Evolutionary conservation across 2,888 invertebrate genomes (phyloP).

Genomic region (Eledone cirrhosa): DNA sequence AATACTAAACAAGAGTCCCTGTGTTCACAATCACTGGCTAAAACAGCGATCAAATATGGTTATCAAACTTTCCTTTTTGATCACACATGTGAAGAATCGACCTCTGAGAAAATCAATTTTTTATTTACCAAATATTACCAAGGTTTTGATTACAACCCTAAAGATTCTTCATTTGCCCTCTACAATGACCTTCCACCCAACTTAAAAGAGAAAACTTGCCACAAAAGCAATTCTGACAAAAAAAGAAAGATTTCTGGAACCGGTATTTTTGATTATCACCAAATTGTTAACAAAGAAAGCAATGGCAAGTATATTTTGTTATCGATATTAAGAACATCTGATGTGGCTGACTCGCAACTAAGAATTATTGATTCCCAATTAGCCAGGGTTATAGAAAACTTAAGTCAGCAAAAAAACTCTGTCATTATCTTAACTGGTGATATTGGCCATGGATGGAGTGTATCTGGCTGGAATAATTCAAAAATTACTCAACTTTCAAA

Average conservation of each 20-base stretch:
- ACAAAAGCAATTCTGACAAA: background rate
- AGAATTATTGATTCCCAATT: background rate
- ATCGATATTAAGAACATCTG: background rate
- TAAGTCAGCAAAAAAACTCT: background rate
- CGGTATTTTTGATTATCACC: constrained; percentile 13
- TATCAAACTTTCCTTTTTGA: constrained; percentile 17
- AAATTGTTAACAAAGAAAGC: background rate
- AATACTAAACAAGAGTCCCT: background rate
- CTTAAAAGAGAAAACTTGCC: background rate
- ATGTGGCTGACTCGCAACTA: background rate
- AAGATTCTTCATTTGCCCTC: background rate
- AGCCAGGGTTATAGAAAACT: background rate
- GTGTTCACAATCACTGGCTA: background rate
- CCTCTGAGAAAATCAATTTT: background rate
- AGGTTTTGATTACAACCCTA: background rate
- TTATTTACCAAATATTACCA: background rate
- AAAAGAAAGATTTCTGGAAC: background rate
- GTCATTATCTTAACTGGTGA: constrained; percentile 2
- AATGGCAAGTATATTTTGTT: background rate
- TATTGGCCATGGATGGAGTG: constrained; percentile 7
- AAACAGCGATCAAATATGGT: background rate
- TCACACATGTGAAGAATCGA: constrained; percentile 15
- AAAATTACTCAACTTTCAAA: constrained; percentile 23
- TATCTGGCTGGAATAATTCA: background rate
- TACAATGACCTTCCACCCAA: constrained; percentile 14